Conservation (phyloP, 2,888 invertebrate species). For the Patella ulyssiponensis region DNA sequence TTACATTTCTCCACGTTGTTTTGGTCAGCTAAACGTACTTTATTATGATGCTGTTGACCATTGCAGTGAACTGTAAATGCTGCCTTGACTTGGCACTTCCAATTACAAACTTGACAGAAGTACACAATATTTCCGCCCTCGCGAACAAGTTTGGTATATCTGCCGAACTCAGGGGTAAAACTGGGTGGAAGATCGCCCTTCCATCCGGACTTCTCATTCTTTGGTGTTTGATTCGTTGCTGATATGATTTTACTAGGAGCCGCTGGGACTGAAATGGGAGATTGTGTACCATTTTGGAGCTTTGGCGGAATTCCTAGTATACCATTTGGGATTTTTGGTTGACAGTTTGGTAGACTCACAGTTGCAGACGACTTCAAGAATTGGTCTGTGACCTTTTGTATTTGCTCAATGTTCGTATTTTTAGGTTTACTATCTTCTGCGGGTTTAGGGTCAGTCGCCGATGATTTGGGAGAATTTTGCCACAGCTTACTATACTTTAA, state of each 20-base stretch:
- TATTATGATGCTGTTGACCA: slow-evolving; percentile 44
- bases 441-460: slow-evolving; percentile 11
- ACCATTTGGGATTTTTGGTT: background rate
- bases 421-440: slow-evolving; percentile 8
- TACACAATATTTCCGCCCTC: slow-evolving; percentile 63
- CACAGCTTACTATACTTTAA: slow-evolving; percentile 7
- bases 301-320: background rate
- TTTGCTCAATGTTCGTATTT: slow-evolving; percentile 28
- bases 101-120: slow-evolving; percentile 63
- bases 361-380: slow-evolving; percentile 32
- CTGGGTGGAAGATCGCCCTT: slow-evolving; percentile 24
- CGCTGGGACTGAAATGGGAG: background rate
- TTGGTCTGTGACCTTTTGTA: slow-evolving; percentile 53
- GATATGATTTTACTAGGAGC: background rate
- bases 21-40: slow-evolving; percentile 44
- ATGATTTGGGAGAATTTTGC: slow-evolving; percentile 6
- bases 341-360: background rate
- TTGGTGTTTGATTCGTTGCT: background rate
- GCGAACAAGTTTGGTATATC: slow-evolving; percentile 57
- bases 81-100: slow-evolving; percentile 57
- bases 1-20: slow-evolving; percentile 22
- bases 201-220: background rate
- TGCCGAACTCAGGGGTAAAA: slow-evolving; percentile 58
- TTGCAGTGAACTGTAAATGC: slow-evolving; percentile 56
- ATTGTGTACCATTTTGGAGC: background rate